Evolutionary conservation across 2,888 invertebrate species (phyloP).

Genomic region (Tenthredo livida): DNA sequence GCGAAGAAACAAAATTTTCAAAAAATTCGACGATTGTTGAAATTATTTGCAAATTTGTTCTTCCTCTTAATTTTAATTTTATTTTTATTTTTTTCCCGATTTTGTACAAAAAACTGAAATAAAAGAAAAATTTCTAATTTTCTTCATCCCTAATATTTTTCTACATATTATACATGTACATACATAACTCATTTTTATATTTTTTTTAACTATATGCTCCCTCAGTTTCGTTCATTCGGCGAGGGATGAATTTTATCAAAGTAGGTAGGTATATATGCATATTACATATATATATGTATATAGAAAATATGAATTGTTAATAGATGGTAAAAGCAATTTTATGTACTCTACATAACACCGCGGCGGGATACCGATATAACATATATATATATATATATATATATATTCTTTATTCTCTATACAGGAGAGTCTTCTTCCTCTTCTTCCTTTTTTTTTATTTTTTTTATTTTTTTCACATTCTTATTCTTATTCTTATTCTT

Average conservation of each 20-base stretch:
- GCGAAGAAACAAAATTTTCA: too few species aligned
- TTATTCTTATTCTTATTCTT: conserved; percentile 37
- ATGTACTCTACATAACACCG: conserved; percentile 75
- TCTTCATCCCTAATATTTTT: too few species aligned
- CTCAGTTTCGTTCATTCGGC: neutral
- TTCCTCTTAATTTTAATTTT: too few species aligned
- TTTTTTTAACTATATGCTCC: too few species aligned
- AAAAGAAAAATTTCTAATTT: too few species aligned
- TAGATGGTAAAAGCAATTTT: conserved; percentile 77
- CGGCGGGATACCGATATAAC: conserved; percentile 67
- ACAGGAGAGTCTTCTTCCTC: conserved; percentile 35
- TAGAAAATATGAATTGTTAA: conserved; percentile 76
- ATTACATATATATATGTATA: conserved; percentile 63
- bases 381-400: conserved; percentile 35
- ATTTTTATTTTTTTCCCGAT: too few species aligned
- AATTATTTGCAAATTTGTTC: too few species aligned
- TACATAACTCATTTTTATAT: too few species aligned
- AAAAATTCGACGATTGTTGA: too few species aligned
- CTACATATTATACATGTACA: too few species aligned
- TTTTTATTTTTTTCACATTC: conserved; percentile 5
- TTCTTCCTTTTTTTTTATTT: conserved; percentile 56
- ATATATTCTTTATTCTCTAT: conserved; percentile 61
- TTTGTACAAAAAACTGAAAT: too few species aligned
- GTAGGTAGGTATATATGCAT: conserved; percentile 20
- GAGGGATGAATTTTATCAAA: neutral